Evolutionary conservation across 2,113 vertebrate species (phyloP), one percentile per base, ranked within the genome.

Genomic region (Cercopithecus mona): DNA sequence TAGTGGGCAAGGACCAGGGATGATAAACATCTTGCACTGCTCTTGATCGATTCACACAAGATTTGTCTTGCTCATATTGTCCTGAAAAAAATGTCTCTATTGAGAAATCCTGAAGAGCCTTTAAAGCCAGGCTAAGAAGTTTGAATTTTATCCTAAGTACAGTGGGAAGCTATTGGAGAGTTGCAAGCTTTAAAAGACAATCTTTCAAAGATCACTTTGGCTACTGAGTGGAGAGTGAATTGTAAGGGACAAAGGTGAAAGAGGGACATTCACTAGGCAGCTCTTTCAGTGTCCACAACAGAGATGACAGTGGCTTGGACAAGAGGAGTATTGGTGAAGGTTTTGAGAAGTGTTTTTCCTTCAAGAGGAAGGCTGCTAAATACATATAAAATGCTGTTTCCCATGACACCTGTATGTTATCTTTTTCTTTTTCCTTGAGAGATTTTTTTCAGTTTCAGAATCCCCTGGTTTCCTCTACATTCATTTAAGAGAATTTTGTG

Each of bases 381-480:
- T 87, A 93, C 88, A 64, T 82, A 35, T n/a, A 84, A 93, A 64
- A 32, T 70, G 32, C n/a, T 68, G 3, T 78, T 79, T 68, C 52
- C 52, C 8, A 2, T n/a, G n/a, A 66, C 20, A 57, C 2, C 8
- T 12, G 12, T 10, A 61, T 50, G 16, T 72, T 22, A 70, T 18
- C 38, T 14, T 59, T 93, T 59, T 93, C 66, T 27, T 79, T 97
- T 93, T 59, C 18, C 14, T 20, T 38, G 20, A 38, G 11, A 0
- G 3, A 17, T 59, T 83, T 94, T 80, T 94, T 93, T 89, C 89
- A 94, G 45, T 73, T 96, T 93, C 93, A 72, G 40, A 92, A 93
- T 43, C 85, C 48, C 2, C 83, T 95, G 52, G 66, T 35, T 73
- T 2, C 83, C 90, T 64, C 48, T 95, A 55, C 88, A 81, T 84